phyloP scores from a whole-genome alignment of 2,113 vertebrate species.

The Carassius auratus region DNA sequence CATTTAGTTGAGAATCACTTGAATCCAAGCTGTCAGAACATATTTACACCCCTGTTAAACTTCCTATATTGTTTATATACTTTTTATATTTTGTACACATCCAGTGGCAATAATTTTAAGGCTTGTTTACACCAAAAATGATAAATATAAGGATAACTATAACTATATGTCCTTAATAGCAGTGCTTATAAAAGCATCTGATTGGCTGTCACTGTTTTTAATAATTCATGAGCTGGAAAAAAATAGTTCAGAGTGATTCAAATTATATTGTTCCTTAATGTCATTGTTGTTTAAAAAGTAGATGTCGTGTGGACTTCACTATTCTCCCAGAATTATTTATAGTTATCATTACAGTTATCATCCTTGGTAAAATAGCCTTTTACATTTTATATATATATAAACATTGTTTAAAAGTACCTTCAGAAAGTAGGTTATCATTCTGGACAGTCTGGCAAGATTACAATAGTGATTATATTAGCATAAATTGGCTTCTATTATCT shows the following conservation, averaged over 20 bases:
- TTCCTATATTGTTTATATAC: background rate
- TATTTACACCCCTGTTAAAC: background rate
- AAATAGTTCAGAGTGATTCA: background rate
- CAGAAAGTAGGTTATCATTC: background rate
- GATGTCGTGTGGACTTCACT: background rate
- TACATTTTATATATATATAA: background rate
- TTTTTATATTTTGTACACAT: background rate
- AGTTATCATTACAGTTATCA: background rate
- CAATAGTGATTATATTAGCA: conserved; percentile 22
- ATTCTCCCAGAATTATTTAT: background rate
- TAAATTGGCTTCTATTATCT: conserved; percentile 13
- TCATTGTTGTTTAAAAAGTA: background rate
- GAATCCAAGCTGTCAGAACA: background rate
- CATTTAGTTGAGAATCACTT: background rate
- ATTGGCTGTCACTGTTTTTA: background rate
- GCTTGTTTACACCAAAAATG: background rate
- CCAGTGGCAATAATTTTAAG: background rate
- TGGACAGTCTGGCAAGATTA: background rate
- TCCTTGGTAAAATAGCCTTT: background rate
- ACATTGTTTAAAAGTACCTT: background rate
- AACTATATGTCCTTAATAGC: background rate
- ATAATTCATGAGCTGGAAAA: background rate
- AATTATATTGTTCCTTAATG: background rate
- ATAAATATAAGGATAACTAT: background rate
- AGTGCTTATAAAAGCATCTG: background rate